A percentile compares a stretch with the other conserved stretches of the same genome.
Evolutionary conservation across 1,140 invertebrate species (phyloP).

Genomic region (Stenopsyche tienmushanensis): DNA sequence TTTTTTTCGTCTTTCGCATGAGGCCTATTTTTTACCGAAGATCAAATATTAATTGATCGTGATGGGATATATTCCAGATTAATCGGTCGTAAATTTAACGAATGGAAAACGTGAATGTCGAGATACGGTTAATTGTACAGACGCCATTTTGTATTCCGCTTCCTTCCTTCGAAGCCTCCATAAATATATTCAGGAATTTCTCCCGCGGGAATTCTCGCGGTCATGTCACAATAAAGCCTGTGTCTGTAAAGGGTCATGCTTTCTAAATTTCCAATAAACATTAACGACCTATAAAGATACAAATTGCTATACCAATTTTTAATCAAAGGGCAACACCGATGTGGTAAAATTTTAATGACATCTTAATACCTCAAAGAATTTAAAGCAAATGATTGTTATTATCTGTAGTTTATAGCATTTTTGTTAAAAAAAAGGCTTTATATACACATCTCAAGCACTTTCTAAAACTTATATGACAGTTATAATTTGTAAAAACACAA

Average conservation of each 20-base stretch:
- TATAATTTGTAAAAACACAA: too few relatives aligned
- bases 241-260: slow-evolving; percentile 14
- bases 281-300: slow-evolving; percentile 8
- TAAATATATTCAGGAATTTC: slow-evolving; percentile 29
- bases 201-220: slow-evolving; percentile 12
- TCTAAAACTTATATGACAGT: too few relatives aligned
- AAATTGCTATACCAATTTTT: neutral
- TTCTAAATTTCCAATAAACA: slow-evolving; percentile 25
- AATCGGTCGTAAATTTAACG: neutral
- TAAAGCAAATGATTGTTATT: neutral
- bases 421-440: neutral
- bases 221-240: neutral
- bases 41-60: too few relatives aligned
- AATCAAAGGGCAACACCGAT: neutral
- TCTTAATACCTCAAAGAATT: neutral
- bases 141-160: slow-evolving; percentile 1
- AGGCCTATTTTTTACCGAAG: too few relatives aligned
- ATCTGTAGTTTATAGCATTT: neutral
- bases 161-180: neutral
- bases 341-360: neutral
- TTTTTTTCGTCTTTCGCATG: too few relatives aligned
- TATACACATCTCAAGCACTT: neutral
- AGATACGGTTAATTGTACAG: neutral
- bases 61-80: neutral
- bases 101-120: neutral